A percentile compares a stretch with the other conserved stretches of the same genome.
These are phyloP conservation scores for Prosapia bicincta DNA, from an alignment of 2,888 invertebrate genomes.

Conservation along the genomic window DNA sequence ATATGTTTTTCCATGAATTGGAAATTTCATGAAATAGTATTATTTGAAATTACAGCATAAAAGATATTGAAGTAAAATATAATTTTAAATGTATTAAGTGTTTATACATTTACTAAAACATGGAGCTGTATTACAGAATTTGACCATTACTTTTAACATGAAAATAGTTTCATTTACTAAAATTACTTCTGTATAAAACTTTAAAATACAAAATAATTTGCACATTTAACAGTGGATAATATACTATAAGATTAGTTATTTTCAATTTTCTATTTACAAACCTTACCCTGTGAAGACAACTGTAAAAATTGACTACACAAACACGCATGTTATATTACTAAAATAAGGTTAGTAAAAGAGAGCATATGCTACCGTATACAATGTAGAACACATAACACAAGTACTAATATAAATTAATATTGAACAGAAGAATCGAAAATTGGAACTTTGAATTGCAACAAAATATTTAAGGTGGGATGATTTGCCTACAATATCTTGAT, in stretches of 20 bases:
- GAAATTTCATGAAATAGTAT: too few species aligned
- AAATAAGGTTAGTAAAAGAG: neutral
- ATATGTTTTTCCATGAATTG: too few species aligned
- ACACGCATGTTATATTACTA: neutral
- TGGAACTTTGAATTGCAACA: neutral
- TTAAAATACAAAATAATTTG: neutral
- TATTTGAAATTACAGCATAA: too few species aligned
- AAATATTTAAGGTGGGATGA: too few species aligned
- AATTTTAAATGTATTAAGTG: too few species aligned
- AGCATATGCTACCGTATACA: constrained; percentile 27
- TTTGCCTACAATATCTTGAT: too few species aligned
- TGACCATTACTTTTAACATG: too few species aligned
- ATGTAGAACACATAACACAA: constrained; percentile 15
- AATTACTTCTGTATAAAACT: too few species aligned
- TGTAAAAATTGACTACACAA: neutral
- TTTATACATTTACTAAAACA: too few species aligned
- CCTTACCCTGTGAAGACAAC: constrained; percentile 19
- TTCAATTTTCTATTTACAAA: neutral
- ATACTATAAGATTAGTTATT: neutral
- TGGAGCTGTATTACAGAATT: too few species aligned
- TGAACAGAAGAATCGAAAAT: neutral
- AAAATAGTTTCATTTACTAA: too few species aligned
- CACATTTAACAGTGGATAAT: neutral
- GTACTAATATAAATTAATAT: neutral
- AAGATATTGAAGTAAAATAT: too few species aligned